Conservation (phyloP, 1,140 invertebrate species). For the Steinernema khuongi region DNA sequence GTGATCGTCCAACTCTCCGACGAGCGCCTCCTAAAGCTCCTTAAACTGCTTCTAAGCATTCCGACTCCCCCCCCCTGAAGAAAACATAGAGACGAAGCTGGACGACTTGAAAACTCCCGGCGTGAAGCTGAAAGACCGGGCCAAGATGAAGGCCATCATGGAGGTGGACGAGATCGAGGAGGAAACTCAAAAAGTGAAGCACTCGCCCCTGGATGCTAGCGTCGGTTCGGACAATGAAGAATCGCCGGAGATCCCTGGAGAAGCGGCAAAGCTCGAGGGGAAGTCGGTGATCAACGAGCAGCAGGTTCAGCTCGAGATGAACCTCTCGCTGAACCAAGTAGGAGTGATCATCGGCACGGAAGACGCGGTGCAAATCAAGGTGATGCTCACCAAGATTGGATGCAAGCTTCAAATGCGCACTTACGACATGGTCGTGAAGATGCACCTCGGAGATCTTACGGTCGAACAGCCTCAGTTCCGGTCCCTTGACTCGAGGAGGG, state of each 20-base stretch:
- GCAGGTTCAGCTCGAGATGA: constrained; percentile 49
- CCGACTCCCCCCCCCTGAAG: constrained; percentile 66
- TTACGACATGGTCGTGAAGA: constrained; percentile 51
- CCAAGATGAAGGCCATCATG: constrained; percentile 60
- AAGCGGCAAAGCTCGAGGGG: constrained; percentile 4
- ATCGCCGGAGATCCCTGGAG: constrained; percentile 26
- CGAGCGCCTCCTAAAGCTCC: constrained; percentile 61
- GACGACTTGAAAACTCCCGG: constrained; percentile 32
- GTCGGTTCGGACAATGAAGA: constrained; percentile 28
- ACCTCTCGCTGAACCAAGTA: constrained; percentile 47
- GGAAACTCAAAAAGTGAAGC: constrained; percentile 28
- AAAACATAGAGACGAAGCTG: constrained; percentile 25
- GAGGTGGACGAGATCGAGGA: constrained; percentile 53
- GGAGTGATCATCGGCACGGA: constrained; percentile 41
- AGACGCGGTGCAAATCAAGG: constrained; percentile 31
- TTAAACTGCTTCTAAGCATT: constrained; percentile 64
- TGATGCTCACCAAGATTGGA: constrained; percentile 39
- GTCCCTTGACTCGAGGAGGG: constrained; percentile 31
- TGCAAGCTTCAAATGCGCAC: constrained; percentile 53
- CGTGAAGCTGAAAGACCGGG: constrained; percentile 46
- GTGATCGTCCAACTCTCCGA: constrained; percentile 63
- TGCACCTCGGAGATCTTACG: constrained; percentile 44
- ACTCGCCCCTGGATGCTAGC: not conserved
- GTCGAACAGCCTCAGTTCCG: constrained; percentile 47
- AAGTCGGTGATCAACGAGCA: constrained; percentile 39